Conservation (phyloP, 2,113 vertebrate species). For the Capra hircus region DNA sequence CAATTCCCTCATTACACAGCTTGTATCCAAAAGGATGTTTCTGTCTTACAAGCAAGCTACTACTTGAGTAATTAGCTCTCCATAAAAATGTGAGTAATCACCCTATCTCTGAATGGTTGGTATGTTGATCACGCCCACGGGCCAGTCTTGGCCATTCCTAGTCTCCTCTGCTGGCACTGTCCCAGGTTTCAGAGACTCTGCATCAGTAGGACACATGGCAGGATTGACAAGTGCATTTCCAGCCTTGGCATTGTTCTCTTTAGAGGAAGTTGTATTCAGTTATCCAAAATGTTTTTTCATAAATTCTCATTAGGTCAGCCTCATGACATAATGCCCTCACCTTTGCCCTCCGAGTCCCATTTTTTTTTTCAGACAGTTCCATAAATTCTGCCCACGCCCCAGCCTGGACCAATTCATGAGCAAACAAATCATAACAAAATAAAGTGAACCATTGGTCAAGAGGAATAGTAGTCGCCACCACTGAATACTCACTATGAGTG, state of each 20-base stretch:
- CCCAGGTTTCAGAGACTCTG: not conserved
- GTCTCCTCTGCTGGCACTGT: not conserved
- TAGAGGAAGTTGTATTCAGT: not conserved
- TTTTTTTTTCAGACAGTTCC: not conserved
- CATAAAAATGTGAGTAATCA: conserved; percentile 2
- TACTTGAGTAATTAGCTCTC: conserved; percentile 34
- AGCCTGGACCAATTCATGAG: not conserved
- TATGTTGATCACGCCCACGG: not conserved
- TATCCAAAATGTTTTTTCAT: not conserved
- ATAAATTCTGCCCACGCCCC: not conserved
- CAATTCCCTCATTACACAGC: conserved; percentile 21
- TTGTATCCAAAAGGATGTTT: conserved; percentile 1
- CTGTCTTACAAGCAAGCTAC: conserved; percentile 35
- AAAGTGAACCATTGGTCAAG: not conserved
- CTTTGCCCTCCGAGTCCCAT: not conserved
- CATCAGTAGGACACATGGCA: not conserved
- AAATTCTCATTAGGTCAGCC: not conserved
- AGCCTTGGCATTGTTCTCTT: not conserved
- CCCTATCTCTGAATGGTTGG: not conserved
- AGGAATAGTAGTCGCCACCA: accelerated
- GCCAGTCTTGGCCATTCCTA: not conserved
- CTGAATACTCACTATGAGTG: not conserved
- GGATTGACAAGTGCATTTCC: not conserved
- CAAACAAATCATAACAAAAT: not conserved
- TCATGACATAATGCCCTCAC: not conserved